Percentiles rank a stretch among this genome's conserved stretches.
These are phyloP conservation scores for Polia nebulosa DNA, from an alignment of 2,888 invertebrate genomes.

Conservation along the genomic window DNA sequence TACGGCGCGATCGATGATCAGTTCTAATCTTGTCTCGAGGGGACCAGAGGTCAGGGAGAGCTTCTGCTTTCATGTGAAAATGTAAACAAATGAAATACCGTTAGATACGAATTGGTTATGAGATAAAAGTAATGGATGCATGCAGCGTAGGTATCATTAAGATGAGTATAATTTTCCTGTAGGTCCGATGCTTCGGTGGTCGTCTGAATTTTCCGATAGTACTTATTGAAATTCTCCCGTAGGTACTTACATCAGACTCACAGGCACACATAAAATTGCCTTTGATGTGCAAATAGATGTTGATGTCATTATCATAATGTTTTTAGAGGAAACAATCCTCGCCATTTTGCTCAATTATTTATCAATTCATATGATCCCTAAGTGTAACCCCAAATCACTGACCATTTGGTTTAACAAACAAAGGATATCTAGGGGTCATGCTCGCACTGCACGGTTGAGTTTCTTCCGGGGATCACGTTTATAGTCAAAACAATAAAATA, in stretches of 20 bases:
- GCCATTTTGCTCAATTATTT: constrained; percentile 46
- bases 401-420: constrained; percentile 50
- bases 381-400: constrained; percentile 49
- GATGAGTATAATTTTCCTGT: constrained; percentile 74
- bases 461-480: constrained; percentile 32
- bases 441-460: constrained; percentile 5
- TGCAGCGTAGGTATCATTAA: constrained; percentile 68
- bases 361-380: constrained; percentile 61
- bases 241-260: too few species aligned
- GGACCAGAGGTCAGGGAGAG: constrained; percentile 59
- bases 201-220: constrained; percentile 5
- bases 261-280: constrained; percentile 23
- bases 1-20: constrained; percentile 24
- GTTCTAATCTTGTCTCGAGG: constrained; percentile 60
- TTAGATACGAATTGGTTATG: constrained; percentile 59
- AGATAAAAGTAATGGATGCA: constrained; percentile 75
- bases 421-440: constrained; percentile 55
- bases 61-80: constrained; percentile 62
- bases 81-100: constrained; percentile 64
- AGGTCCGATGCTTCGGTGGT: constrained; percentile 2
- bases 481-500: constrained; percentile 23
- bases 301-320: constrained; percentile 8
- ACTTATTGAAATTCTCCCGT: too few species aligned
- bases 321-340: constrained; percentile 32
- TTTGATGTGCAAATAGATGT: constrained; percentile 1